A percentile compares a stretch with the other conserved stretches of the same genome.
Conservation (phyloP, 2,888 invertebrate genomes). For the Volucella inflata region DNA sequence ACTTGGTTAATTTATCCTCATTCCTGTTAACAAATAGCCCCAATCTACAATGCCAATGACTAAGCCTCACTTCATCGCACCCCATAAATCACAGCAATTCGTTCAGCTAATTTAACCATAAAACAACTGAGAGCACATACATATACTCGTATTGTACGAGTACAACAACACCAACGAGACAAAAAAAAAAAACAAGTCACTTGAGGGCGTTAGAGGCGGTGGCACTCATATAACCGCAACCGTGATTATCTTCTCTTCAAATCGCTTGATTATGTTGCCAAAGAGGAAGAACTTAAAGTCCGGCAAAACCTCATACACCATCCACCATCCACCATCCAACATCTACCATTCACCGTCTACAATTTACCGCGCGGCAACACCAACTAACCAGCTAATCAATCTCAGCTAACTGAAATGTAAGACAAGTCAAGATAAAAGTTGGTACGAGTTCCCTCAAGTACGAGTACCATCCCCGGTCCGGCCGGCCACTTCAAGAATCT, state of each 20-base stretch:
- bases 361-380: conserved; percentile 28
- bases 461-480: background rate
- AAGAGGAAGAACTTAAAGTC: conserved; percentile 32
- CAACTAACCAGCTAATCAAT: conserved; percentile 74
- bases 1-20: conserved; percentile 66
- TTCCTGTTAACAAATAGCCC: conserved; percentile 72
- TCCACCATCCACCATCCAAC: conserved; percentile 8
- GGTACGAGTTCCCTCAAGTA: conserved; percentile 22
- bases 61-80: conserved; percentile 72
- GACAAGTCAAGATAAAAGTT: conserved; percentile 42
- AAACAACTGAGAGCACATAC: conserved; percentile 56
- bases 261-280: conserved; percentile 73
- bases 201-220: conserved; percentile 73
- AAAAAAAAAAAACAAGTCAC: conserved; percentile 54
- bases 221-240: conserved; percentile 73
- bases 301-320: background rate
- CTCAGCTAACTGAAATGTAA: conserved; percentile 70
- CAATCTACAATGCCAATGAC: conserved; percentile 62
- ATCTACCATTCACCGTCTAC: background rate
- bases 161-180: background rate
- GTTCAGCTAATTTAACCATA: conserved; percentile 74
- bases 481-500: conserved; percentile 14
- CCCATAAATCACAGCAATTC: conserved; percentile 75
- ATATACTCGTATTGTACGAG: no score
- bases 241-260: conserved; percentile 73